phyloP scores from a whole-genome alignment of 2,113 vertebrate species.

The Larimichthys polyactis region DNA sequence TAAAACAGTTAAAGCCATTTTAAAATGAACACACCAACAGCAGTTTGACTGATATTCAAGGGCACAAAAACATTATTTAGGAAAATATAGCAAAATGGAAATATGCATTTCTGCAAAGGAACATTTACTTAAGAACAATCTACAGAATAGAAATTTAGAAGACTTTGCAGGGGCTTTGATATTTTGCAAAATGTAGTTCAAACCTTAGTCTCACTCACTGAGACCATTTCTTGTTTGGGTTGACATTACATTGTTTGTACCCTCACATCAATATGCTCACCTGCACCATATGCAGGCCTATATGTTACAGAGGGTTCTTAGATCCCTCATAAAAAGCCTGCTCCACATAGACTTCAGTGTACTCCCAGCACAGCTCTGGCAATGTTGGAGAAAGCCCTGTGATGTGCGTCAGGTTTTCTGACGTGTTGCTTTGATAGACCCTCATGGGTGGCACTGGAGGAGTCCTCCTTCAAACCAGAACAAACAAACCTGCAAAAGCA shows the following conservation, averaged over 20 bases:
- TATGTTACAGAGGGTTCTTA: conserved; percentile 28
- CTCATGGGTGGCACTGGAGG: conserved; percentile 62
- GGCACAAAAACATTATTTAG: too few relatives aligned
- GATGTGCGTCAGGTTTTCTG: conserved; percentile 70
- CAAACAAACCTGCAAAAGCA: conserved; percentile 68
- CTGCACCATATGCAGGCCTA: neutral
- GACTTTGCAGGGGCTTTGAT: too few relatives aligned
- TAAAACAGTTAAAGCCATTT: neutral
- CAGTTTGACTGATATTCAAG: too few relatives aligned
- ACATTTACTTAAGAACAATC: too few relatives aligned
- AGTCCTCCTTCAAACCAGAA: conserved; percentile 62
- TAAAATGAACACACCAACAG: too few relatives aligned
- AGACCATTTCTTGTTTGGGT: too few relatives aligned
- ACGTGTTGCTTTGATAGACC: conserved; percentile 71
- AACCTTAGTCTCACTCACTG: too few relatives aligned
- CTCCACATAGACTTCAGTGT: conserved; percentile 37
- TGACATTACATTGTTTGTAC: neutral
- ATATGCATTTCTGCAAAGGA: too few relatives aligned
- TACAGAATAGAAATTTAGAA: too few relatives aligned
- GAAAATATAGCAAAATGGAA: too few relatives aligned
- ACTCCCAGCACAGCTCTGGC: conserved; percentile 42
- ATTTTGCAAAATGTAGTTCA: too few relatives aligned
- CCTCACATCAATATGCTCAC: neutral
- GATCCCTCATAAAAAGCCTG: conserved; percentile 21
- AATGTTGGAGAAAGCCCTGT: conserved; percentile 51